Base-by-base conservation (phyloP, 2,113 vertebrate genomes). In the Furnarius figulus region DNA sequence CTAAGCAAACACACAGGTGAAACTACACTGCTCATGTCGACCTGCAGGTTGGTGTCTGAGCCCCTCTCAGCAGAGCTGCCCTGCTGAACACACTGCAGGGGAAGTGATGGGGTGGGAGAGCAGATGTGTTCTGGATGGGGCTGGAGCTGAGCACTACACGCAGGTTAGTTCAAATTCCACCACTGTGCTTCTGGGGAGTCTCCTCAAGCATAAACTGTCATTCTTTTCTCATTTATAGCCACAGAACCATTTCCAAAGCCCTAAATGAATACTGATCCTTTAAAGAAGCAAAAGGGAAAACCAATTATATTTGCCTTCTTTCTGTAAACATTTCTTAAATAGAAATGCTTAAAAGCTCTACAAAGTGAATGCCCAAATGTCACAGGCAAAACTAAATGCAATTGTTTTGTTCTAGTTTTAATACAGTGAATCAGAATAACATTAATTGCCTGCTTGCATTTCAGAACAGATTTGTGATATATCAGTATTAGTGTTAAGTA, bases 381-480 rank as follows among this genome's bases (percentile, higher is more conserved):
- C 78, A 90, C 50, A 77, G 76, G 35, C 21, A 77, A 87, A 87
- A 71, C 59, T 55, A 84, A 96, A 83, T 21, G 35, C 16, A 39
- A 20, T 44, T 55, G 55, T 35, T 90, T 85, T 95, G 90, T 83
- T 91, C 74, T 66, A 25, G 12, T 39, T 96, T 94, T 93, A 87
- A 95, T 62, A 53, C 9, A 66, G 42, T 62, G 46, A 74, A 72
- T 68, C 53, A 82, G 37, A 76, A 46, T 42, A 72, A 62, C 30
- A 58, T 56, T 79, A 90, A 94, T 61, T 87, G n/a, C 37, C 67
- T 73, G 28, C 25, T 94, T 55, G 76, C 39, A 30, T 93, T 96
- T 87, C 74, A 79, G 44, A 92, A 75, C 11, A 72, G 52, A 74
- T 94, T 79, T 68, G 47, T 72, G 70, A 86, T 74, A 30, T 19